Evolutionary conservation across 2,888 invertebrate species (phyloP).

Genomic region (Pseudeuparius sepicola): DNA sequence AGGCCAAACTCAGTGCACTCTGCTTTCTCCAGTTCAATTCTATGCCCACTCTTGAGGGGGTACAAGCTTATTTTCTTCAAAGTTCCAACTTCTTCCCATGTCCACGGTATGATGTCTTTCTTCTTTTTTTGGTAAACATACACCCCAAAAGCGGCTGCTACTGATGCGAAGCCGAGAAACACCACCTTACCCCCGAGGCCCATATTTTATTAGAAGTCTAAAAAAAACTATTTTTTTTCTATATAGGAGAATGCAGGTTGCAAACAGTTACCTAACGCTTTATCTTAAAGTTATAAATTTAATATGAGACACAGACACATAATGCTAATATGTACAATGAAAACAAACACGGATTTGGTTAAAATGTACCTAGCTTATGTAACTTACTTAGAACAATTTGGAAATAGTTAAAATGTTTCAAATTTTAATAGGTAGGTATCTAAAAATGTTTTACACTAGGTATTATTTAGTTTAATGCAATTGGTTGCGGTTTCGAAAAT

Average conservation of each 20-base stretch:
- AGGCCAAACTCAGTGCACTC: conserved; percentile 33
- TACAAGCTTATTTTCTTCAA: conserved; percentile 33
- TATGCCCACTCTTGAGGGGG: conserved; percentile 37
- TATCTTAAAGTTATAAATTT: too few species aligned
- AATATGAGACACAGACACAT: conserved; percentile 3
- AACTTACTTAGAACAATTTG: too few species aligned
- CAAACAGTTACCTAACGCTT: too few species aligned
- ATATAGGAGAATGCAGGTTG: background rate
- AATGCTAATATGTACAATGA: conserved; percentile 2
- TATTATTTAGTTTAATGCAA: too few species aligned
- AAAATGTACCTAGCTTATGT: conserved; percentile 7
- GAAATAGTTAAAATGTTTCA: too few species aligned
- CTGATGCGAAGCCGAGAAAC: conserved; percentile 24
- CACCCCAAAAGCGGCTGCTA: conserved; percentile 23
- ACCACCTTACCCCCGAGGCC: conserved; percentile 21
- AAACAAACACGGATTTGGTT: background rate
- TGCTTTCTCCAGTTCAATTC: conserved; percentile 31
- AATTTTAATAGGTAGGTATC: too few species aligned
- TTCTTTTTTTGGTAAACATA: conserved; percentile 27
- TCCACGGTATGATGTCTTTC: conserved; percentile 28
- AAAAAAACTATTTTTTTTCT: conserved; percentile 5
- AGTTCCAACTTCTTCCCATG: conserved; percentile 34
- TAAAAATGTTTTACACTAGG: too few species aligned
- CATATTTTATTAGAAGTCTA: conserved; percentile 18
- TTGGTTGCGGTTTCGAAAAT: too few species aligned